A percentile compares a stretch with the other conserved stretches of the same genome.
phyloP scores from a whole-genome alignment of 1,140 invertebrate genomes.

The Calycopis cecrops region DNA sequence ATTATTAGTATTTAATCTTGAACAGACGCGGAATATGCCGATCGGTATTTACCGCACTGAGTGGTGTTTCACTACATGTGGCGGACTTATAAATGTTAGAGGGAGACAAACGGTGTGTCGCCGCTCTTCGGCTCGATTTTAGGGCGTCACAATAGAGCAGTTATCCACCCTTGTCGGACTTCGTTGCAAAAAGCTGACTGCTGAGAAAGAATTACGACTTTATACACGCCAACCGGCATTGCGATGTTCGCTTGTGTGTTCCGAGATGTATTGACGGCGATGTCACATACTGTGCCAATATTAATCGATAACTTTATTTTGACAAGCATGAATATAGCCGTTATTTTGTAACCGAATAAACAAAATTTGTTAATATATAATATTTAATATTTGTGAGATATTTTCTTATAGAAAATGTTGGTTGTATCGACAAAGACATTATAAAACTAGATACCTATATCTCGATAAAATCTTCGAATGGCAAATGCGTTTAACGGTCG shows the following conservation, averaged over 20 bases:
- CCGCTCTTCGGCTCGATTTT: constrained; percentile 31
- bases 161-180: constrained; percentile 21
- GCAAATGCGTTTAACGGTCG: too few species aligned
- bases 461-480: too few species aligned
- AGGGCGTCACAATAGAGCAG: constrained; percentile 37
- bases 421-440: too few species aligned
- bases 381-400: too few species aligned
- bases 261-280: background rate
- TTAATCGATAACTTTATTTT: too few species aligned
- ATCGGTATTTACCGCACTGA: constrained; percentile 31
- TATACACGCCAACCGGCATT: background rate
- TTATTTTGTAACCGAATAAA: too few species aligned
- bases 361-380: too few species aligned
- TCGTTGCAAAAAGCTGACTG: constrained; percentile 11
- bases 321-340: too few species aligned
- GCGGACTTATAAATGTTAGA: constrained; percentile 35
- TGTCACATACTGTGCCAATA: too few species aligned
- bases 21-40: constrained; percentile 36
- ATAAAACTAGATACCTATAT: too few species aligned
- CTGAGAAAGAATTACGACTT: constrained; percentile 2
- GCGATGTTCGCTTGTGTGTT: background rate
- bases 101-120: constrained; percentile 42
- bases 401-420: too few species aligned
- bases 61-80: constrained; percentile 36
- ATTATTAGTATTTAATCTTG: constrained; percentile 24